Evolutionary conservation across 2,888 invertebrate species (phyloP), one percentile per base, ranked within the genome.

Genomic region (Acheta domesticus): DNA sequence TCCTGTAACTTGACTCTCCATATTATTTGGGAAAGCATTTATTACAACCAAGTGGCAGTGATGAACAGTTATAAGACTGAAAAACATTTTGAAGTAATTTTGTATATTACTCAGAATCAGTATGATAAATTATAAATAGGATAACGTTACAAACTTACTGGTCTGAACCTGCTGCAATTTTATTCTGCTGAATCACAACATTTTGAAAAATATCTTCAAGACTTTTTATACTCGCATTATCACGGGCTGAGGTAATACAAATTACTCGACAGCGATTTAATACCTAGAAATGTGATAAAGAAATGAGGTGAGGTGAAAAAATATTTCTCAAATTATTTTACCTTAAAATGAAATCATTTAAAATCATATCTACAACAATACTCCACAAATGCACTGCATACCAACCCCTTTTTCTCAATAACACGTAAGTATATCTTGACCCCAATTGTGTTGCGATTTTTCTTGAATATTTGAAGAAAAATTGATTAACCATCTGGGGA

Each of bases 31-130:
- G 83, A 93, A 94, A 14, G 96, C 92, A 87, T 97, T 97, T 73
- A 98, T 91, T 80, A 98, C 92, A 0, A 97, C 94, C 84, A 98
- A 88, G 86, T 98, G 96, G 85, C 96, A 96, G 86, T 95, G 93
- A 85, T 96, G 93, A 82, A 98, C 92, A 0, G 92, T 90, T 82
- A 96, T 88, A 77, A 93, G 87, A 83, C 93, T 88, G 85, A 88
- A 89, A 62, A 12, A n/a, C n/a, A 19, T n/a, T 62, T n/a, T 62
- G 62, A 62, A 62, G 5, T 62, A 80, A n/a, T 80, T 73, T 78
- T 78, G 75, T 76, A 77, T 80, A 50, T 75, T 81, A 75, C 80
- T 76, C n/a, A 36, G 36, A 36, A 36, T 36, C 36, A 36, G 8
- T 36, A 36, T 8, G 8, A 36, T 1, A 36, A 36, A 74, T 74